A percentile compares a stretch with the other conserved stretches of the same genome.
Conservation (phyloP, 2,888 invertebrate species). For the Standfussiana lucernea region DNA sequence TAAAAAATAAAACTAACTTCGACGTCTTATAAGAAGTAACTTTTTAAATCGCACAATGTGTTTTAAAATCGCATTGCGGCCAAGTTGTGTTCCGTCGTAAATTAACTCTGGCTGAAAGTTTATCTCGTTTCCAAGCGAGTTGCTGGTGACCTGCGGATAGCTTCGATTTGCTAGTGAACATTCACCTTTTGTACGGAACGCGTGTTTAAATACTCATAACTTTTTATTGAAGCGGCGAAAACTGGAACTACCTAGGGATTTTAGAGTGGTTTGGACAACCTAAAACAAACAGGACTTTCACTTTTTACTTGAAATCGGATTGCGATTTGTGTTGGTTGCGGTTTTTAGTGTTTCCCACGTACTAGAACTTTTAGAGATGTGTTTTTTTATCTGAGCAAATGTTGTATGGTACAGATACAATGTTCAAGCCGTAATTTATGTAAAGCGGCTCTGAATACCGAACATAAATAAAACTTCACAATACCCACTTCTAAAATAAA, state of each 20-base stretch:
- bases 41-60: constrained; percentile 60
- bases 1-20: constrained; percentile 30
- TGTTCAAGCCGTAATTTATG: constrained; percentile 17
- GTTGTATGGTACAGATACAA: background rate
- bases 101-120: constrained; percentile 79
- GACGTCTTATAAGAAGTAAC: constrained; percentile 13
- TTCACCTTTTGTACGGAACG: constrained; percentile 49
- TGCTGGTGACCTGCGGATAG: constrained; percentile 65
- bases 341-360: background rate
- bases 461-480: constrained; percentile 20
- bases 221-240: constrained; percentile 43
- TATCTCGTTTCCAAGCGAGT: constrained; percentile 80
- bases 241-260: constrained; percentile 6
- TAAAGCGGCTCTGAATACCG: constrained; percentile 1
- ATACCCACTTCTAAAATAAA: constrained; percentile 40
- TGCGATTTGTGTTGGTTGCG: background rate
- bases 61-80: constrained; percentile 63
- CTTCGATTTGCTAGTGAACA: constrained; percentile 73
- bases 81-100: constrained; percentile 71
- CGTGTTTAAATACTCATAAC: constrained; percentile 60
- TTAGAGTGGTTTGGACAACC: background rate
- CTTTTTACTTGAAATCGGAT: constrained; percentile 7
- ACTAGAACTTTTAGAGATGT: background rate
- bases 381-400: constrained; percentile 5
- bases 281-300: background rate